Conservation (phyloP, 1,140 invertebrate species). For the Heliothis virescens region DNA sequence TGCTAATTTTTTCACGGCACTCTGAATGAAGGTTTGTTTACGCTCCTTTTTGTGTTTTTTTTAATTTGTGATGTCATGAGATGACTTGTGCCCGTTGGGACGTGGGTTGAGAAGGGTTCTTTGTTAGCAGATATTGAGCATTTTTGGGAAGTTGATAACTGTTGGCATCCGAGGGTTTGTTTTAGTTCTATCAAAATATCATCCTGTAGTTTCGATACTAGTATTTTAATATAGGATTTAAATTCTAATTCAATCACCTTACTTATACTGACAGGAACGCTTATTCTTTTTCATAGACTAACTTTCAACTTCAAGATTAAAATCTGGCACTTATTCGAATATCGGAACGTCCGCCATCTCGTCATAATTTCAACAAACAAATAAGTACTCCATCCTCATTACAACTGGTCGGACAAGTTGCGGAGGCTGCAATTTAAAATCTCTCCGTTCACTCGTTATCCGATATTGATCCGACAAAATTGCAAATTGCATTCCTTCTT, state of each 20-base stretch:
- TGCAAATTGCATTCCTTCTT: slow-evolving; percentile 51
- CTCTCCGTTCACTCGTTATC: slow-evolving; percentile 38
- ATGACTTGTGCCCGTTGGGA: neutral
- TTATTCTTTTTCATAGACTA: no score
- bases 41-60: neutral
- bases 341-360: no score
- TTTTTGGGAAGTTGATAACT: no score
- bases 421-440: slow-evolving; percentile 33
- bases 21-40: slow-evolving; percentile 3
- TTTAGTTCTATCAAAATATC: neutral
- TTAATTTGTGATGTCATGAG: neutral
- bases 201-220: no score
- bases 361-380: slow-evolving; percentile 27
- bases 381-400: slow-evolving; percentile 15
- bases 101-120: no score
- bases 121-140: no score
- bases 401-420: neutral
- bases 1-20: neutral
- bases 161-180: neutral
- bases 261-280: no score
- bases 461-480: slow-evolving; percentile 41
- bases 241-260: no score
- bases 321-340: no score
- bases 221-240: no score
- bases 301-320: no score